phyloP scores from a whole-genome alignment of 2,888 invertebrate species.

The Drosophila glabriapex region DNA sequence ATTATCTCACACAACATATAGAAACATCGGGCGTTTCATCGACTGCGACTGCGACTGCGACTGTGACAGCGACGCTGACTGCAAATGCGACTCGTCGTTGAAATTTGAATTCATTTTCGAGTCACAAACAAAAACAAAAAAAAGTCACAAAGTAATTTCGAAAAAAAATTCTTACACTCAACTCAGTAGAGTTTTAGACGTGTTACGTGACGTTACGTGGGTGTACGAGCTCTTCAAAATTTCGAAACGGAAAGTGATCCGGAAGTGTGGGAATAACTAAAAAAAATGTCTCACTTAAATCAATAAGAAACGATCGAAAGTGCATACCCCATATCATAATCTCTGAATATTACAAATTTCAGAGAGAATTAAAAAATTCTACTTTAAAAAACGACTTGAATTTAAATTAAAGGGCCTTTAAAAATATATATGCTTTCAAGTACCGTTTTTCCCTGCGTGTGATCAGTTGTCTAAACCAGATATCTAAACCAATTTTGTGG shows the following conservation, averaged over 20 bases:
- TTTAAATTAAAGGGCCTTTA: background rate
- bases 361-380: background rate
- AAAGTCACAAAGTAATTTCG: slow-evolving; percentile 72
- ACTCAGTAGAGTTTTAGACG: slow-evolving; percentile 83
- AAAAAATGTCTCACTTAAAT: background rate
- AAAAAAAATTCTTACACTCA: slow-evolving; percentile 81
- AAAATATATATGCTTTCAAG: background rate
- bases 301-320: background rate
- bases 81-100: slow-evolving; percentile 60
- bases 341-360: background rate
- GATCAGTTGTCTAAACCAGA: background rate
- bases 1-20: slow-evolving; percentile 78
- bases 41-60: slow-evolving; percentile 47
- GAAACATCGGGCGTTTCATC: slow-evolving; percentile 46
- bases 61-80: slow-evolving; percentile 39
- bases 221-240: slow-evolving; percentile 49
- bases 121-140: slow-evolving; percentile 56
- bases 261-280: slow-evolving; percentile 34
- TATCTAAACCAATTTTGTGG: background rate
- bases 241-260: slow-evolving; percentile 25
- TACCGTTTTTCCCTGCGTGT: background rate
- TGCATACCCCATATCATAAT: background rate
- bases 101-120: slow-evolving; percentile 81
- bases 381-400: background rate
- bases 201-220: slow-evolving; percentile 76